These are phyloP conservation scores for Rhopalosiphum maidis DNA, from an alignment of 1,140 invertebrate species.

Conservation along the genomic window DNA sequence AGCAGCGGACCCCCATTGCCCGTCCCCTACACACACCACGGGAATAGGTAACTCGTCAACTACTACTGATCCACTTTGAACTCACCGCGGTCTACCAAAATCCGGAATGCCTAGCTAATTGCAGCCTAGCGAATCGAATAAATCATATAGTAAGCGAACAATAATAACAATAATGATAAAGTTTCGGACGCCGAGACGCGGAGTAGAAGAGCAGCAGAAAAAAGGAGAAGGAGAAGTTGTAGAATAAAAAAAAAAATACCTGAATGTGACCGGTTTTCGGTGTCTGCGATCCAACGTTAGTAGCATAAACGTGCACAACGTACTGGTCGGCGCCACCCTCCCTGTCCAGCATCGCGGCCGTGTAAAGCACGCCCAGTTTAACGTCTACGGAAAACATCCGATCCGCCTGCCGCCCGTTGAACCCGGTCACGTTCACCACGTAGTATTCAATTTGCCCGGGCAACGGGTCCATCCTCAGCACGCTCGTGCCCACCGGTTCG, in stretches of 20 bases:
- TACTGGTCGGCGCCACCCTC: constrained; percentile 82
- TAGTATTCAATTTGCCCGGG: constrained; percentile 80
- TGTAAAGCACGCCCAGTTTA: constrained; percentile 86
- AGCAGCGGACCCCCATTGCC: constrained; percentile 18
- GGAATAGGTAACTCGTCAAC: constrained; percentile 29
- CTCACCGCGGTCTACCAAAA: constrained; percentile 53
- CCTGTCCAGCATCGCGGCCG: constrained; percentile 82
- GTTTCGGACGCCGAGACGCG: constrained; percentile 29
- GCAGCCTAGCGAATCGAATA: constrained; percentile 52
- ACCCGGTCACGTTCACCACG: constrained; percentile 85
- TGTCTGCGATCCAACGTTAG: constrained; percentile 68
- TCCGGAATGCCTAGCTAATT: constrained; percentile 49
- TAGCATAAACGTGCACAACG: constrained; percentile 83
- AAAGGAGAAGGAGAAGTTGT: constrained; percentile 15
- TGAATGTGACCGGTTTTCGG: constrained; percentile 79
- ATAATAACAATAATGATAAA: constrained; percentile 56
- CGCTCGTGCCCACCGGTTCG: constrained; percentile 81
- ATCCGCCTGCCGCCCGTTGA: constrained; percentile 71
- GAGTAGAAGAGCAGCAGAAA: background rate
- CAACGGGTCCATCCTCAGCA: constrained; percentile 71
- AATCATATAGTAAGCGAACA: constrained; percentile 53
- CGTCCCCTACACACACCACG: background rate
- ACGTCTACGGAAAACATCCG: constrained; percentile 89
- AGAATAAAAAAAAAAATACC: constrained; percentile 67
- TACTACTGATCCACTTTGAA: constrained; percentile 52